Evolutionary conservation across 2,113 vertebrate genomes (phyloP).

Genomic region (Cebus imitator): DNA sequence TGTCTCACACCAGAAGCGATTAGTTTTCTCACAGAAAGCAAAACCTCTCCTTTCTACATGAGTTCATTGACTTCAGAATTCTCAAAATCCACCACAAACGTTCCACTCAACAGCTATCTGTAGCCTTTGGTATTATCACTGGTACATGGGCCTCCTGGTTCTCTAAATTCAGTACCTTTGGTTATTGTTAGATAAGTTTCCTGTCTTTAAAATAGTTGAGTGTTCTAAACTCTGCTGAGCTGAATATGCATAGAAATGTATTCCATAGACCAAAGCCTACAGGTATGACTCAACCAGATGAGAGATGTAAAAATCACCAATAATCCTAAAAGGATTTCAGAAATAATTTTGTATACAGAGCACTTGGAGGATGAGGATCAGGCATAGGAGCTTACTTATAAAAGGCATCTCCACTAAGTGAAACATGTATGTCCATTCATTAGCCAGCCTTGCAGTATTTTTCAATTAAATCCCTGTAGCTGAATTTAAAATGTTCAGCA

Average conservation of each 20-base stretch:
- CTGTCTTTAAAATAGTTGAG: neutral
- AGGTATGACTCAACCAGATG: neutral
- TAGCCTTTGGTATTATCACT: neutral
- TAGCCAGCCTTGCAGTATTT: neutral
- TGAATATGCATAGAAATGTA: neutral
- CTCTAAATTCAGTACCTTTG: neutral
- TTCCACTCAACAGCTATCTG: neutral
- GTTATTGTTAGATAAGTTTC: neutral
- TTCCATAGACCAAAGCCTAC: neutral
- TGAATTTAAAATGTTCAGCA: slow-evolving; percentile 31
- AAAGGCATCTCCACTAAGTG: neutral
- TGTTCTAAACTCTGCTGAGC: neutral
- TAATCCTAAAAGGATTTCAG: neutral
- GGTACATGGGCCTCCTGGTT: neutral
- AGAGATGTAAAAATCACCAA: neutral
- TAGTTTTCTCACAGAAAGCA: neutral
- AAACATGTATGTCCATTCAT: neutral
- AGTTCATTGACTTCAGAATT: neutral
- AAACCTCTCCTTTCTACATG: neutral
- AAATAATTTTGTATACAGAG: neutral
- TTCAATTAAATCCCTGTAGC: neutral
- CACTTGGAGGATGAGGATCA: neutral
- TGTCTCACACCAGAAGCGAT: neutral
- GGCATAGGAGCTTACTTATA: neutral
- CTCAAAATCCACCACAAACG: neutral